phyloP scores from a whole-genome alignment of 2,113 vertebrate species.

The Alethe diademata region DNA sequence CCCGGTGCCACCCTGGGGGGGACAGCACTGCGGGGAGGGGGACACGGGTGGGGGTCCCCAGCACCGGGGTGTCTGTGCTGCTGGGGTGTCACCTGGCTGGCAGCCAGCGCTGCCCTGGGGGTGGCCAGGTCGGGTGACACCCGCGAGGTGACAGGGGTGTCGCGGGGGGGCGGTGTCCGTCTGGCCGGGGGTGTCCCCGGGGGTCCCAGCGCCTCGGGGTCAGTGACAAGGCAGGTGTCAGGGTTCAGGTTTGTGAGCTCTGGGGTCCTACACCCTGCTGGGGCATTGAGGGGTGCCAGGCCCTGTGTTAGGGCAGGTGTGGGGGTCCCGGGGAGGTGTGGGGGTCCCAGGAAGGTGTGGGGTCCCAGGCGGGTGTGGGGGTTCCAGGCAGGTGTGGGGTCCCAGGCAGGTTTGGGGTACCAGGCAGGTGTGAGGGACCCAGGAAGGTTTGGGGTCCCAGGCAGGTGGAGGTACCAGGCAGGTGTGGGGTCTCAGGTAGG shows the following conservation, averaged over 20 bases:
- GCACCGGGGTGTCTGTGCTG: background rate
- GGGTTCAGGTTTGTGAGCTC: background rate
- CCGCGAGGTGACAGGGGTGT: background rate
- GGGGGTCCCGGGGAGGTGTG: background rate
- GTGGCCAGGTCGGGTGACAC: background rate
- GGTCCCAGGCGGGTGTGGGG: no score
- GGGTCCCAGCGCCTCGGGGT: background rate
- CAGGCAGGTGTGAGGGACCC: no score
- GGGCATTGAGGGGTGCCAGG: background rate
- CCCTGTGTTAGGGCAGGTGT: background rate
- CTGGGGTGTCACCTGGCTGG: background rate
- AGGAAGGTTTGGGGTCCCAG: no score
- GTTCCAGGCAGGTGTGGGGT: no score
- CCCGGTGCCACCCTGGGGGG: background rate
- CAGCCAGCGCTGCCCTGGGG: background rate
- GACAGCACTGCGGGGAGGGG: accelerated
- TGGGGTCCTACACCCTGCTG: background rate
- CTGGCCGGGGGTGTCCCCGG: background rate
- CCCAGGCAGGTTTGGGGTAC: no score
- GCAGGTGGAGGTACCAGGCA: no score
- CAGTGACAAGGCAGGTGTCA: background rate
- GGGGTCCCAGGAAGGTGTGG: no score
- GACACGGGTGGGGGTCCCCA: no score
- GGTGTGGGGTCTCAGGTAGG: no score
- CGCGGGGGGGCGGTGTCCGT: accelerated